phyloP scores from a whole-genome alignment of 2,888 invertebrate genomes.

The Dicyrtoma fusca region DNA sequence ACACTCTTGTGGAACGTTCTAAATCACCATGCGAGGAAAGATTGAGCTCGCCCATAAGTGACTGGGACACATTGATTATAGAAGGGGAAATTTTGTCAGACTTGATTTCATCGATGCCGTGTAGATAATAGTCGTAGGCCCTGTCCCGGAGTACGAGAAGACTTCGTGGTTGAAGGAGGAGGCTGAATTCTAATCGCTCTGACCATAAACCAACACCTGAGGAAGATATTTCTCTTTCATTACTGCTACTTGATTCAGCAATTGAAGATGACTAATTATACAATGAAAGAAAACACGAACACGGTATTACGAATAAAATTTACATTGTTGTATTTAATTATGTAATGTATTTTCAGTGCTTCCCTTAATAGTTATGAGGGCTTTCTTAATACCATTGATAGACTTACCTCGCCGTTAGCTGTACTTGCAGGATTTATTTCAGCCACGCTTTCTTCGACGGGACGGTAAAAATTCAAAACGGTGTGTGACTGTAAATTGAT shows the following conservation, averaged over 20 bases:
- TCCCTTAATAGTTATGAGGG: too few relatives aligned
- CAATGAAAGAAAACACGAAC: too few relatives aligned
- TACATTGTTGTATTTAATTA: too few relatives aligned
- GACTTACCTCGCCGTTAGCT: too few relatives aligned
- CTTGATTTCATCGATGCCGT: constrained; percentile 76
- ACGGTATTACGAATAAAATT: too few relatives aligned
- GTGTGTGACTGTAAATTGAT: constrained; percentile 89
- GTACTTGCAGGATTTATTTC: too few relatives aligned
- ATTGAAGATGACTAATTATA: not conserved
- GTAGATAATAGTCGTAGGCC: constrained; percentile 81
- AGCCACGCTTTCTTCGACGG: constrained; percentile 32
- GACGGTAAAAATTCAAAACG: constrained; percentile 78
- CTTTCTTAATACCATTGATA: too few relatives aligned
- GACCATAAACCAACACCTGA: constrained; percentile 11
- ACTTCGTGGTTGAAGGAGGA: constrained; percentile 86
- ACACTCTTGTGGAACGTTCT: constrained; percentile 73
- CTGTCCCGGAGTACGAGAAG: constrained; percentile 80
- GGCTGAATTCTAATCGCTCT: constrained; percentile 65
- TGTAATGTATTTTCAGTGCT: too few relatives aligned
- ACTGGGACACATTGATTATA: constrained; percentile 63
- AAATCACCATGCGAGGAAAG: constrained; percentile 66
- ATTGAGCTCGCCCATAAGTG: constrained; percentile 62
- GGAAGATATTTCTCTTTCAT: too few relatives aligned
- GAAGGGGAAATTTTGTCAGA: constrained; percentile 65
- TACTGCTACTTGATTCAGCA: not conserved